A percentile compares a stretch with the other conserved stretches of the same genome.
phyloP scores from a whole-genome alignment of 2,113 vertebrate species.

The Hypanus sabinus region DNA sequence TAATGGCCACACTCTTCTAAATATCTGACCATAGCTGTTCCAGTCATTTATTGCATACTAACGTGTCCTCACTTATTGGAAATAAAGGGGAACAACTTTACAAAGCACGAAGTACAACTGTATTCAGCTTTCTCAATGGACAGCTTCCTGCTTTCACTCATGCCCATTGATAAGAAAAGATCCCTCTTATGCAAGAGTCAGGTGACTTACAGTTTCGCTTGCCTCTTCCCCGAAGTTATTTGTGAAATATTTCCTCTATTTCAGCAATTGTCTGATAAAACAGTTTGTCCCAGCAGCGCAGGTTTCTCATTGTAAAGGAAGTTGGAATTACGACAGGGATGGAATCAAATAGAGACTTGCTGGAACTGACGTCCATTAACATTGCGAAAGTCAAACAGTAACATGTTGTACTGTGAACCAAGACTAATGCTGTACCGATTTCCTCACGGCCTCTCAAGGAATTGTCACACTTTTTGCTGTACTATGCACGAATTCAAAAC shows the following conservation, averaged over 20 bases:
- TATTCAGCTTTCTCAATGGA: conserved; percentile 46
- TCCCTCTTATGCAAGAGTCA: conserved; percentile 47
- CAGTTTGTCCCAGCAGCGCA: conserved; percentile 51
- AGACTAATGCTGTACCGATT: neutral
- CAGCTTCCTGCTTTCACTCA: conserved; percentile 45
- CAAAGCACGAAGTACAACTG: conserved; percentile 41
- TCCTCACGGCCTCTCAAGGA: neutral
- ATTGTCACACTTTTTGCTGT: neutral
- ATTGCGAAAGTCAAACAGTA: neutral
- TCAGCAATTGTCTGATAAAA: conserved; percentile 53
- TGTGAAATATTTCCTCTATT: conserved; percentile 62
- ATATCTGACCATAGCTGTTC: neutral
- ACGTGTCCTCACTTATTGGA: conserved; percentile 46
- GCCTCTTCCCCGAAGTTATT: conserved; percentile 55
- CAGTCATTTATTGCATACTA: conserved; percentile 36
- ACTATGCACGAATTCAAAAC: neutral
- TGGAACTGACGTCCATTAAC: neutral
- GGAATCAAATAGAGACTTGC: neutral
- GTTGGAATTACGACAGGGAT: conserved; percentile 40
- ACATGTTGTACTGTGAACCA: conserved; percentile 6
- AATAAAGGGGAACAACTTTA: conserved; percentile 46
- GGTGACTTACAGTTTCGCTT: conserved; percentile 53
- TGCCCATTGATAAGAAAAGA: conserved; percentile 46
- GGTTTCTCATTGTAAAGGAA: conserved; percentile 50
- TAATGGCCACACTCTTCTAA: neutral